Evolutionary conservation across 2,888 invertebrate genomes (phyloP).

Genomic region (Diadegma fenestrale): DNA sequence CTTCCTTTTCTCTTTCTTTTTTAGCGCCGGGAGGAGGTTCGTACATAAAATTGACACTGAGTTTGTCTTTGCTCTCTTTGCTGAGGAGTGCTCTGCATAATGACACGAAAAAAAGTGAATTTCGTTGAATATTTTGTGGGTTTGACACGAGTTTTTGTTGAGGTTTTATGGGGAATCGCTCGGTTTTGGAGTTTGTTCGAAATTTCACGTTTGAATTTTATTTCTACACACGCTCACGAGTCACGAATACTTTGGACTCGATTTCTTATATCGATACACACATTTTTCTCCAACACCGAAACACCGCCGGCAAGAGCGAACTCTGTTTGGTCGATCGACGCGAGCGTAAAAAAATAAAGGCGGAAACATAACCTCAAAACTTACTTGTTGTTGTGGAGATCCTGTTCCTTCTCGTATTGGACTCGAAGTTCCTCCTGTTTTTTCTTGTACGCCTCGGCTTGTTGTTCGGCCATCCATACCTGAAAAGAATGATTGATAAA

Average conservation of each 20-base stretch:
- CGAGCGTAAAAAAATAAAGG: background rate
- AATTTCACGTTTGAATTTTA: background rate
- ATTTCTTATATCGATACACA: background rate
- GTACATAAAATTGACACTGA: constrained; percentile 99
- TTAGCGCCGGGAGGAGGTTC: constrained; percentile 99
- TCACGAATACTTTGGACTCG: background rate
- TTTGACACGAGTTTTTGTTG: background rate
- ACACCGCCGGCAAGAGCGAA: constrained; percentile 3
- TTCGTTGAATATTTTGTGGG: background rate
- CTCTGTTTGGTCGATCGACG: background rate
- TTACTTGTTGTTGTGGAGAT: constrained; percentile 97
- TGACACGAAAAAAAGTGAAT: background rate
- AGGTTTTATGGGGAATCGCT: background rate
- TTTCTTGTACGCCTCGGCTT: constrained; percentile 98
- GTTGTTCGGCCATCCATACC: constrained; percentile 99
- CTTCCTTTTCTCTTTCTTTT: constrained; percentile 95
- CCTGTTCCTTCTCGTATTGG: constrained; percentile 99
- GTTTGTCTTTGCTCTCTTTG: constrained; percentile 99
- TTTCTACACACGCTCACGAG: background rate
- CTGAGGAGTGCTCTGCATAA: constrained; percentile 95
- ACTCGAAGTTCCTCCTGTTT: constrained; percentile 98
- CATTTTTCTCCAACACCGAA: constrained; percentile 20
- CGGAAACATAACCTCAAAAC: constrained; percentile 76
- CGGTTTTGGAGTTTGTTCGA: background rate
- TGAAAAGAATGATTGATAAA: constrained; percentile 80